A percentile compares a stretch with the other conserved stretches of the same genome.
phyloP scores from a whole-genome alignment of 2,113 vertebrate genomes.

The Oceanodroma tethys region DNA sequence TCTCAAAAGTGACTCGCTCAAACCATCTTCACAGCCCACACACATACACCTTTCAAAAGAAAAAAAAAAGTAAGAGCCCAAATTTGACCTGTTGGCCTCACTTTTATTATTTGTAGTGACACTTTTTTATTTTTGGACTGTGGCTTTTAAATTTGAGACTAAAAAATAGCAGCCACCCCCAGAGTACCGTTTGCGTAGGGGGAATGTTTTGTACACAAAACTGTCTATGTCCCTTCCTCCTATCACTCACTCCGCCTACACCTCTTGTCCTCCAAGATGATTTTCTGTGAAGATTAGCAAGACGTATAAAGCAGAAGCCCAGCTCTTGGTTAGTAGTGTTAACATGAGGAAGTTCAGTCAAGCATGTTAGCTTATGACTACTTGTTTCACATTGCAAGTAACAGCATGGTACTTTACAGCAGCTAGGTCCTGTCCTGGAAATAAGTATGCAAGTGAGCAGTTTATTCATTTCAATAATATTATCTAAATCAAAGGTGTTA shows the following conservation, averaged over 20 bases:
- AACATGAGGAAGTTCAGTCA: conserved; percentile 16
- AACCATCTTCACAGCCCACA: conserved; percentile 3
- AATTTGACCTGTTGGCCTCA: not conserved
- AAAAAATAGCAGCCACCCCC: conserved; percentile 27
- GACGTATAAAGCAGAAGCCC: not conserved
- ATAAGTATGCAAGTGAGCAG: not conserved
- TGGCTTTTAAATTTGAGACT: not conserved
- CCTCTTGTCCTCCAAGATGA: not conserved
- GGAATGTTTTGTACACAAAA: conserved; percentile 58
- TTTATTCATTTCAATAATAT: not conserved
- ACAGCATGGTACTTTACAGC: not conserved
- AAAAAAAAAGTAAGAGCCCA: not conserved
- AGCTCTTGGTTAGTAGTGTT: not conserved
- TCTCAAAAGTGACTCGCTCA: conserved; percentile 20
- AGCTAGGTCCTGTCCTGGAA: not conserved
- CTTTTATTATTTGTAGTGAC: conserved; percentile 10
- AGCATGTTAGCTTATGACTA: not conserved
- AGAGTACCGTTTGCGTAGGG: conserved; percentile 3
- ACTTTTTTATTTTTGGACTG: conserved; percentile 28
- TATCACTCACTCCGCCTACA: not conserved
- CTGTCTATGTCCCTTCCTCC: not conserved
- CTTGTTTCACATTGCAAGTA: not conserved
- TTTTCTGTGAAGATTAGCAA: not conserved
- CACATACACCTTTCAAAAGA: not conserved
- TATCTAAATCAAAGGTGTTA: not conserved